A percentile compares a stretch with the other conserved stretches of the same genome.
These are phyloP conservation scores for Galerucella nymphaeae DNA, from an alignment of 2,888 invertebrate genomes.

Conservation along the genomic window DNA sequence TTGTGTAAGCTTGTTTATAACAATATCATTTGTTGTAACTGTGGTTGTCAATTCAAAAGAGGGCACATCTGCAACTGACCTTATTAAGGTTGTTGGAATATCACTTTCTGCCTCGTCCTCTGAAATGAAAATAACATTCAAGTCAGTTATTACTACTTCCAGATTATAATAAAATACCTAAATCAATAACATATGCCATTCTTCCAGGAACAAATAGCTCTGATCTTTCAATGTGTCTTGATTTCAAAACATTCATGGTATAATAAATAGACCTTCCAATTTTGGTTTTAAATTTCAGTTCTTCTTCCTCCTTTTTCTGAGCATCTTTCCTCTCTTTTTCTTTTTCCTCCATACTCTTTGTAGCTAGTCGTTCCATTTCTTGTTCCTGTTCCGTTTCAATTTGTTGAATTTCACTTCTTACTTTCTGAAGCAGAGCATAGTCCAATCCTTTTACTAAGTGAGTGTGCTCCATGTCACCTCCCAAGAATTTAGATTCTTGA, in stretches of 20 bases:
- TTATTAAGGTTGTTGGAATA: conserved; percentile 94
- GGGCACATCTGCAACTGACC: conserved; percentile 89
- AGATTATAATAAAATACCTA: conserved; percentile 63
- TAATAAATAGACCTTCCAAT: conserved; percentile 83
- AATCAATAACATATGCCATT: conserved; percentile 98
- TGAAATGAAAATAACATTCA: conserved; percentile 44
- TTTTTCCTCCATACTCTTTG: conserved; percentile 68
- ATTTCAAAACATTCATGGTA: conserved; percentile 75
- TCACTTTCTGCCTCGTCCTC: conserved; percentile 89
- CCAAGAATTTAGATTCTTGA: conserved; percentile 98
- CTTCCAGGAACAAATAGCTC: conserved; percentile 94
- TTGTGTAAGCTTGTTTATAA: conserved; percentile 96
- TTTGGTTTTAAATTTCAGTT: conserved; percentile 84
- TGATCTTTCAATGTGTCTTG: conserved; percentile 81
- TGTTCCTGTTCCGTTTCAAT: conserved; percentile 87
- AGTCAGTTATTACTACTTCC: neutral
- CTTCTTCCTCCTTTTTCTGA: conserved; percentile 75
- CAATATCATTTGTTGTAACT: conserved; percentile 83
- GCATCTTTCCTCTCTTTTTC: conserved; percentile 60
- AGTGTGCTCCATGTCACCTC: conserved; percentile 96
- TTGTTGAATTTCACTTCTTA: conserved; percentile 88
- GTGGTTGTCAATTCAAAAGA: conserved; percentile 74
- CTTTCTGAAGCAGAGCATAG: conserved; percentile 91
- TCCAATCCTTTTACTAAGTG: conserved; percentile 98
- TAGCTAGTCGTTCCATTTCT: conserved; percentile 81